phyloP scores from a whole-genome alignment of 2,888 invertebrate species.

The Cosmopolites sordidus region DNA sequence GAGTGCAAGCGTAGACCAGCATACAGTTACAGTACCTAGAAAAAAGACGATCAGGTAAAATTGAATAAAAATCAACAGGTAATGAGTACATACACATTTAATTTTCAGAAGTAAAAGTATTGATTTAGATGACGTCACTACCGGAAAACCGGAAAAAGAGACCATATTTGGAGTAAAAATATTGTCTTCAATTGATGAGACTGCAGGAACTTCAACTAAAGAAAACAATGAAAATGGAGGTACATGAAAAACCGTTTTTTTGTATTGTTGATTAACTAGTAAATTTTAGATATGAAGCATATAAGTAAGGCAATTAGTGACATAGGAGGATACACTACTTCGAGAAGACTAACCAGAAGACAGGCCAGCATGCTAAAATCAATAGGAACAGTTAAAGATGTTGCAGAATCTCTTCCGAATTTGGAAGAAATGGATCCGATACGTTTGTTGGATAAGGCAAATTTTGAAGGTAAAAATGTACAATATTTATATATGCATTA shows the following conservation, averaged over 20 bases:
- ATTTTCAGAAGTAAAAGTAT: conserved; percentile 22
- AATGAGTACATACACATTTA: too few relatives aligned
- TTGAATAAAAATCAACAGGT: not conserved
- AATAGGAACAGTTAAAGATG: conserved; percentile 29
- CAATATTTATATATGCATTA: too few relatives aligned
- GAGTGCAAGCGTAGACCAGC: conserved; percentile 29
- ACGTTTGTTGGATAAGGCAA: conserved; percentile 49
- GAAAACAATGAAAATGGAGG: not conserved
- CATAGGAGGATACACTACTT: conserved; percentile 30
- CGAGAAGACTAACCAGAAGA: conserved; percentile 49
- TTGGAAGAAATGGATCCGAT: conserved; percentile 50
- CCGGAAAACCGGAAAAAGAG: not conserved
- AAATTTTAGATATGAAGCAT: conserved; percentile 4
- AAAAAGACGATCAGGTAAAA: conserved; percentile 1
- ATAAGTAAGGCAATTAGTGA: conserved; percentile 12
- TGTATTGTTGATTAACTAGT: not conserved
- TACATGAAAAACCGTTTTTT: not conserved
- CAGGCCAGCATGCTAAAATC: conserved; percentile 50
- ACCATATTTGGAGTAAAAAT: conserved; percentile 3
- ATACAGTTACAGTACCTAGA: not conserved
- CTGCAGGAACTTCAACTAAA: conserved; percentile 27
- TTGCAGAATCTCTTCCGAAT: conserved; percentile 3
- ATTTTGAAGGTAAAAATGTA: conserved; percentile 50
- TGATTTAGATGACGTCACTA: conserved; percentile 15
- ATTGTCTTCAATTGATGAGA: conserved; percentile 20